Evolutionary conservation across 2,888 invertebrate species (phyloP).

Genomic region (Ditula angustiorana): DNA sequence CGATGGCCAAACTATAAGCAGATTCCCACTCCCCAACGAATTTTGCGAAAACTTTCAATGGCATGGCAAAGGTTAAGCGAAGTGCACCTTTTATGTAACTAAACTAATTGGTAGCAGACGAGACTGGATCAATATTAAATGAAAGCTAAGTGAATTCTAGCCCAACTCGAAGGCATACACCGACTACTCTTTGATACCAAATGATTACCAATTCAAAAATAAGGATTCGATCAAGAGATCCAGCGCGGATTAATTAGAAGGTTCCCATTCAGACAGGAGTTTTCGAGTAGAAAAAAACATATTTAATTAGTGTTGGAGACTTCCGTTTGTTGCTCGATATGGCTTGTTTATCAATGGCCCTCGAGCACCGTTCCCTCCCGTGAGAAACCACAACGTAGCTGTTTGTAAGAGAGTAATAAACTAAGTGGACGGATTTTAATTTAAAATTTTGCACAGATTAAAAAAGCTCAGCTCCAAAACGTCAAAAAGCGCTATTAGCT

Average conservation of each 20-base stretch:
- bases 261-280: conserved; percentile 52
- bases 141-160: conserved; percentile 56
- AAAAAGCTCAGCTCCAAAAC: conserved; percentile 7
- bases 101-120: conserved; percentile 67
- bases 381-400: conserved; percentile 40
- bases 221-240: conserved; percentile 61
- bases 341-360: conserved; percentile 45
- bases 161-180: conserved; percentile 45
- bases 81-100: conserved; percentile 49
- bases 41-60: conserved; percentile 48
- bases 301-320: conserved; percentile 55
- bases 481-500: background rate
- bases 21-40: conserved; percentile 47
- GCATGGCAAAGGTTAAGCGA: conserved; percentile 40
- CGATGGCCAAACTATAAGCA: conserved; percentile 52
- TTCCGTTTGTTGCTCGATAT: conserved; percentile 42
- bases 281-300: conserved; percentile 48
- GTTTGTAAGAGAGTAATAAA: conserved; percentile 37
- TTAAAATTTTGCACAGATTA: conserved; percentile 21
- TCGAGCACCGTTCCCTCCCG: conserved; percentile 42
- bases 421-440: conserved; percentile 33
- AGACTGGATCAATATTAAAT: conserved; percentile 57
- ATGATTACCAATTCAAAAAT: conserved; percentile 81
- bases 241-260: conserved; percentile 72
- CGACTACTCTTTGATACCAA: conserved; percentile 75